phyloP scores from a whole-genome alignment of 2,888 invertebrate genomes.

The Dione juno region DNA sequence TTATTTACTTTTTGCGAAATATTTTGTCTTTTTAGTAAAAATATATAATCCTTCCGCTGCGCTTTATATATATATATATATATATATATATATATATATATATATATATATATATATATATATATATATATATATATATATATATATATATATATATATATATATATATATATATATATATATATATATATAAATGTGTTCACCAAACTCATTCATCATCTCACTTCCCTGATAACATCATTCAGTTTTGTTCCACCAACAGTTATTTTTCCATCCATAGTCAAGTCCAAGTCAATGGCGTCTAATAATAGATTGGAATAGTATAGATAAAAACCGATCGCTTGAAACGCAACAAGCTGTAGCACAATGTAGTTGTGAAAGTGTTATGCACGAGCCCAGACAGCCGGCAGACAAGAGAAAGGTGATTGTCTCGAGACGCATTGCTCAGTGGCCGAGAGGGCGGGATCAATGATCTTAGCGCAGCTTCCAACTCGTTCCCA shows the following conservation, averaged over 20 bases:
- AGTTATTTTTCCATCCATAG: constrained; percentile 17
- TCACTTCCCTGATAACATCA: background rate
- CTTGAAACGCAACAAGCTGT: constrained; percentile 28
- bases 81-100: too few relatives aligned
- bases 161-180: too few relatives aligned
- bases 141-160: too few relatives aligned
- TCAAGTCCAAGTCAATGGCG: background rate
- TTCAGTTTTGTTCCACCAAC: background rate
- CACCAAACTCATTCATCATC: background rate
- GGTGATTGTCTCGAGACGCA: constrained; percentile 55
- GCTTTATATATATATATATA: too few relatives aligned
- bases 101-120: too few relatives aligned
- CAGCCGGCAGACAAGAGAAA: constrained; percentile 74
- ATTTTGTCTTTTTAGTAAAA: too few relatives aligned
- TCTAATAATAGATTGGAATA: constrained; percentile 27
- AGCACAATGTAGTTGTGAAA: constrained; percentile 41
- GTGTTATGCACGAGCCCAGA: constrained; percentile 56
- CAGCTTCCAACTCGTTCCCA: constrained; percentile 43
- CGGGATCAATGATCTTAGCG: constrained; percentile 57
- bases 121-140: too few relatives aligned
- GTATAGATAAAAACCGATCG: constrained; percentile 19
- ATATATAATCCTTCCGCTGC: too few relatives aligned
- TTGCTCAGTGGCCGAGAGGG: constrained; percentile 52
- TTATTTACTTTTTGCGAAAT: background rate
- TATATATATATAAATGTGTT: background rate